phyloP scores from a whole-genome alignment of 2,797 vertebrate species.

The Cryptoblepharus egeriae region DNA sequence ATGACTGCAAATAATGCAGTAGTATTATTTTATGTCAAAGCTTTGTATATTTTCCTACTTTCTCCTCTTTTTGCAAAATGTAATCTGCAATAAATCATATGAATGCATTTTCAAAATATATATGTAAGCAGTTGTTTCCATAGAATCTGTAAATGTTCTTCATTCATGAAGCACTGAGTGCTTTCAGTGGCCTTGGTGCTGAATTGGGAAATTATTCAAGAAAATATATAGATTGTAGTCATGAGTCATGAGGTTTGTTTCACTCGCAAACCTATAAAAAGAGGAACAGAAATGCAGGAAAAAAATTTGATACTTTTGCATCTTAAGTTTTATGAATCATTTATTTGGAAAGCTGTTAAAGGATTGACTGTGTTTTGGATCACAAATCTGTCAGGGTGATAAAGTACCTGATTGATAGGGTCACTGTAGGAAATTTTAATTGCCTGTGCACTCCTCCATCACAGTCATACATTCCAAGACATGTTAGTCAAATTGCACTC shows the following conservation, averaged over 20 bases:
- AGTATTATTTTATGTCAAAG: slow-evolving; percentile 26
- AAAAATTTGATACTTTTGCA: neutral
- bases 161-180: neutral
- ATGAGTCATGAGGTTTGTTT: neutral
- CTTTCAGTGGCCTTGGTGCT: neutral
- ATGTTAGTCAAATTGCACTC: neutral
- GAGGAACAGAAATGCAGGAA: slow-evolving; percentile 2
- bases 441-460: neutral
- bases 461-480: neutral
- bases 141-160: neutral
- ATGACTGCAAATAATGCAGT: slow-evolving; percentile 23
- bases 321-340: neutral
- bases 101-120: slow-evolving; percentile 39
- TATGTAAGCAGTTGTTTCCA: slow-evolving; percentile 1
- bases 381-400: neutral
- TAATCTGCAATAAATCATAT: slow-evolving; percentile 48
- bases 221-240: slow-evolving; percentile 8
- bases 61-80: slow-evolving; percentile 12
- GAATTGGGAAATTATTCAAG: neutral
- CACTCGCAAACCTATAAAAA: slow-evolving; percentile 1
- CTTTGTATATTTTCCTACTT: neutral
- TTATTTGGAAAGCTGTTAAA: neutral
- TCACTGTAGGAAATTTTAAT: neutral
- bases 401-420: neutral
- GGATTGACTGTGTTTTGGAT: neutral